phyloP scores from a whole-genome alignment of 2,888 invertebrate genomes.

The Hyalella azteca region DNA sequence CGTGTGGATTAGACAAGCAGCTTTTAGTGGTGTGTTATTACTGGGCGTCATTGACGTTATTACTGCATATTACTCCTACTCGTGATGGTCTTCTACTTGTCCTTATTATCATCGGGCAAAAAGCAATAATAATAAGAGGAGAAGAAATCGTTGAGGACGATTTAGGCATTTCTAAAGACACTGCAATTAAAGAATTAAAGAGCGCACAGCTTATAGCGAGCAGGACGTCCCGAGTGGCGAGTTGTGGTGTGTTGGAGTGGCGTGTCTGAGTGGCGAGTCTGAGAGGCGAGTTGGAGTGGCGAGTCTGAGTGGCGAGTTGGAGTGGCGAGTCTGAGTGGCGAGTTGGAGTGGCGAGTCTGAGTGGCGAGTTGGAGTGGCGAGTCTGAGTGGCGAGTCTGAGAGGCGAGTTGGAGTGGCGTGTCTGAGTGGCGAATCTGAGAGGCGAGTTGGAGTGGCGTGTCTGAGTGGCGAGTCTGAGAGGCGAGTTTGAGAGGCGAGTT shows the following conservation, averaged over 20 bases:
- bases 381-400: no score
- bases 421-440: no score
- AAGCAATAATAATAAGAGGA: neutral
- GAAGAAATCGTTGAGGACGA: neutral
- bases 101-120: slow-evolving; percentile 14
- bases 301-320: no score
- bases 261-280: neutral
- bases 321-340: no score
- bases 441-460: no score
- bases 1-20: slow-evolving; percentile 33
- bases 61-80: slow-evolving; percentile 31
- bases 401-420: no score
- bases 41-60: slow-evolving; percentile 33
- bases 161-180: no score
- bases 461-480: no score
- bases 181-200: neutral
- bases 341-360: no score
- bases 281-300: no score
- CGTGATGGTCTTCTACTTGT: slow-evolving; percentile 31
- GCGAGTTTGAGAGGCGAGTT: no score
- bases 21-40: slow-evolving; percentile 37
- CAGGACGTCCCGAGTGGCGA: neutral
- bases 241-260: neutral
- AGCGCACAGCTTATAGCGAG: neutral
- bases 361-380: no score